Conservation (phyloP, 2,797 vertebrate genomes). For the Pyrocephalus nanus region DNA sequence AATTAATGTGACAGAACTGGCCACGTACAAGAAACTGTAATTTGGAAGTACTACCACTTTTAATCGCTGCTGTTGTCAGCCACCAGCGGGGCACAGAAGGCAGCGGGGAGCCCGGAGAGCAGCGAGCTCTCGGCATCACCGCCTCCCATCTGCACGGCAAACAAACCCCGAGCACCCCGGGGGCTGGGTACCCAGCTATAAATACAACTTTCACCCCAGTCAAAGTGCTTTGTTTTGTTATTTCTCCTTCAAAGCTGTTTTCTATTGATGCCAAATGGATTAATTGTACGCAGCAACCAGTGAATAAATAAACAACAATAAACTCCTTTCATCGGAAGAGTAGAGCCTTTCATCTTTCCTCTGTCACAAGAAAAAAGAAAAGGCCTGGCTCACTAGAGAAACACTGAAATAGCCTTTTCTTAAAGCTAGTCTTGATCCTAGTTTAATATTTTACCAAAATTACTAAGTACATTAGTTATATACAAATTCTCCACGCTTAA, state of each 20-base stretch:
- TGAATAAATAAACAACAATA: constrained; percentile 67
- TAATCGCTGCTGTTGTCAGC: not conserved
- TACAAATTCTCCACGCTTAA: not conserved
- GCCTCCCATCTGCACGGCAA: not conserved
- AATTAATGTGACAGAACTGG: not conserved
- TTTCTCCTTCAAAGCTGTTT: constrained; percentile 59
- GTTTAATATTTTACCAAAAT: not conserved
- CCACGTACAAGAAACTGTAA: not conserved
- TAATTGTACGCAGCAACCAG: constrained; percentile 47
- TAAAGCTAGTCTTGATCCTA: constrained; percentile 8
- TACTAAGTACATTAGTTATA: not conserved
- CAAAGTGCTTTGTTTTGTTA: constrained; percentile 38
- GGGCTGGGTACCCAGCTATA: constrained; percentile 28
- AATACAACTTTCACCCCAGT: constrained; percentile 29
- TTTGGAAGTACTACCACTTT: not conserved
- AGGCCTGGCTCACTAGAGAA: not conserved
- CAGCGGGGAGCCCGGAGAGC: not conserved
- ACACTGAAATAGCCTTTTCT: not conserved
- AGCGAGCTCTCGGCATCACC: not conserved
- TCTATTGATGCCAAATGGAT: constrained; percentile 37
- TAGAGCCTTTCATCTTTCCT: constrained; percentile 22
- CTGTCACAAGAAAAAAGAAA: not conserved
- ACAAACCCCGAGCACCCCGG: not conserved
- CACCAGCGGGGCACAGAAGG: not conserved
- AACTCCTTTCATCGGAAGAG: constrained; percentile 50